Percentiles rank a stretch among this genome's conserved stretches.
These are phyloP conservation scores for Pteropus rufus DNA, from an alignment of 2,797 vertebrate species.

Conservation along the genomic window DNA sequence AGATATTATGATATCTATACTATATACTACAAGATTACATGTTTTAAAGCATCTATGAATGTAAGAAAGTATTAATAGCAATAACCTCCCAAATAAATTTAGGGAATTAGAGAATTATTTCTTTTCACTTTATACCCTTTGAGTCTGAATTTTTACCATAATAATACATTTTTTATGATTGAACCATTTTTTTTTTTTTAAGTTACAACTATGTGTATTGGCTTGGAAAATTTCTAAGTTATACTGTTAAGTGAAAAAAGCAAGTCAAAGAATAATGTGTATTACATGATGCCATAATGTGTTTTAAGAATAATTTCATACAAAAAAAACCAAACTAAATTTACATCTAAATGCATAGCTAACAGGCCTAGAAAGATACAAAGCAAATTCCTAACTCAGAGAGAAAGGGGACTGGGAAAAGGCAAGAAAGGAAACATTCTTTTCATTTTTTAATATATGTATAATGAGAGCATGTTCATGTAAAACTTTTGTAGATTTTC, in stretches of 20 bases:
- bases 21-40: neutral
- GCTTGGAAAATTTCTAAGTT: neutral
- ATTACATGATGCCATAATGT: neutral
- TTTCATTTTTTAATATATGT: neutral
- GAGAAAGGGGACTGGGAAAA: neutral
- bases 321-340: neutral
- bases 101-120: neutral
- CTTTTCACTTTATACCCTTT: neutral
- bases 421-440: neutral
- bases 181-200: neutral
- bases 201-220: neutral
- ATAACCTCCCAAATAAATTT: neutral
- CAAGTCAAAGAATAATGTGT: neutral
- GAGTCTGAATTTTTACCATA: neutral
- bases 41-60: neutral
- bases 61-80: neutral
- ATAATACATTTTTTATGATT: neutral
- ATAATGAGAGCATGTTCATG: neutral
- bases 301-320: neutral
- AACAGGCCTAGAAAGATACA: neutral
- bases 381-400: neutral
- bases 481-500: neutral
- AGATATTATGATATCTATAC: neutral
- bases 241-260: neutral
- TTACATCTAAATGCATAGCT: neutral